Evolutionary conservation across 2,797 vertebrate species (phyloP).

Genomic region (Pachyuromys duprasi): DNA sequence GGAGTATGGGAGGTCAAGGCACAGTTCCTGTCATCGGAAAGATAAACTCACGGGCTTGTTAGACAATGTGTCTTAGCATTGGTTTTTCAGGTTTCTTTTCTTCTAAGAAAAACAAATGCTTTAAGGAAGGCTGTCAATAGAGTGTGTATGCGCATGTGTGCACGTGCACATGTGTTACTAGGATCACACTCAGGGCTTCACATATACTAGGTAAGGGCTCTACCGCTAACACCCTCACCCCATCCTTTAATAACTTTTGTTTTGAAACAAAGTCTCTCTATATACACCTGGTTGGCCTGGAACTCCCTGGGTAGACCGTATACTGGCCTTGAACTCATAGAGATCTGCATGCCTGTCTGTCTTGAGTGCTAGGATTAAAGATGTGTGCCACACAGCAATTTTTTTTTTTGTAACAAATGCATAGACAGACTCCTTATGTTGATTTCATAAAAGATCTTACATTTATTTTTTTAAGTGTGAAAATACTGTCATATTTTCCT

Average conservation of each 20-base stretch:
- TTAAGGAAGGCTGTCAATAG: background rate
- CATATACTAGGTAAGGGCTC: background rate
- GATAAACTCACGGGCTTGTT: background rate
- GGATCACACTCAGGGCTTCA: background rate
- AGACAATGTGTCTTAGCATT: background rate
- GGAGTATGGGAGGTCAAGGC: background rate
- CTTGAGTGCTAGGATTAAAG: background rate
- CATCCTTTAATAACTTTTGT: background rate
- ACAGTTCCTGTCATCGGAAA: background rate
- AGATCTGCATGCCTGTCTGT: background rate
- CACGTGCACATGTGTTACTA: background rate
- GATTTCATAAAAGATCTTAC: background rate
- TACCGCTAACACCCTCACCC: background rate
- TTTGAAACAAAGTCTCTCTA: background rate
- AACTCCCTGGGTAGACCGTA: background rate
- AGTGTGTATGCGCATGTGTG: background rate
- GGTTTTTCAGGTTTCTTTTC: conserved; percentile 23
- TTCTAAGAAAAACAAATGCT: background rate
- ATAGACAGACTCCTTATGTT: background rate
- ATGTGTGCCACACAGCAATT: background rate
- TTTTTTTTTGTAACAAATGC: background rate
- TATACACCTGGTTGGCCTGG: background rate
- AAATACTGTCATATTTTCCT: background rate
- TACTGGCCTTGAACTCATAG: background rate
- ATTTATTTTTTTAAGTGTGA: background rate